Percentiles rank a stretch among this genome's conserved stretches.
These are phyloP conservation scores for Ctenomys sociabilis DNA, from an alignment of 2,113 vertebrate species.

Conservation along the genomic window DNA sequence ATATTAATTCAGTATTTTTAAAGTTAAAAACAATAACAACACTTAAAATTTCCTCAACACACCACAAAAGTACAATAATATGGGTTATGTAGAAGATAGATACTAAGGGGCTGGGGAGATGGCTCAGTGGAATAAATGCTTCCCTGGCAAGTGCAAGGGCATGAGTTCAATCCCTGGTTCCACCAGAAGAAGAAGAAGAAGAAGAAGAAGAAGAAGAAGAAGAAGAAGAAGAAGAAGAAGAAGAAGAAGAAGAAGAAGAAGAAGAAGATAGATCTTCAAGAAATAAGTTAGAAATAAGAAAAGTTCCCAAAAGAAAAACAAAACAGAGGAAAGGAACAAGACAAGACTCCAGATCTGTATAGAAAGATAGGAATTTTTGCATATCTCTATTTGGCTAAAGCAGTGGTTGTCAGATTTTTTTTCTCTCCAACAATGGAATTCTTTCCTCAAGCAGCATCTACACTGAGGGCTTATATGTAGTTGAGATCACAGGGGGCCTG, in stretches of 20 bases:
- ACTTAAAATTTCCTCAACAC: neutral
- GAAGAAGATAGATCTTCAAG: neutral
- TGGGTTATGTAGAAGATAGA: neutral
- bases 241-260: too few relatives aligned
- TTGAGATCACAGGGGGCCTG: neutral
- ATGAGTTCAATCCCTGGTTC: too few relatives aligned
- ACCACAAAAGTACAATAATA: neutral
- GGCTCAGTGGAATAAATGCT: too few relatives aligned
- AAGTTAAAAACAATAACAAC: neutral
- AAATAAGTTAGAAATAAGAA: conserved; percentile 17
- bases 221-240: too few relatives aligned
- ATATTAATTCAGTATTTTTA: neutral
- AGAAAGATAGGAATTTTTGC: too few relatives aligned
- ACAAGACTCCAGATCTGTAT: fast-evolving
- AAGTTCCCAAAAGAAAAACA: neutral
- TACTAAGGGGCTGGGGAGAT: too few relatives aligned
- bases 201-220: too few relatives aligned
- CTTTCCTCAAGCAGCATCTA: neutral
- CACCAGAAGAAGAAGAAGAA: too few relatives aligned
- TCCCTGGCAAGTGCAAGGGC: too few relatives aligned
- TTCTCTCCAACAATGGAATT: neutral
- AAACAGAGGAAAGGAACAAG: neutral
- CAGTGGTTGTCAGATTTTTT: neutral
- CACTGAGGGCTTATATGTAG: neutral
- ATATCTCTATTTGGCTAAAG: neutral